phyloP scores from a whole-genome alignment of 2,888 invertebrate genomes.

The Agrotis puta region DNA sequence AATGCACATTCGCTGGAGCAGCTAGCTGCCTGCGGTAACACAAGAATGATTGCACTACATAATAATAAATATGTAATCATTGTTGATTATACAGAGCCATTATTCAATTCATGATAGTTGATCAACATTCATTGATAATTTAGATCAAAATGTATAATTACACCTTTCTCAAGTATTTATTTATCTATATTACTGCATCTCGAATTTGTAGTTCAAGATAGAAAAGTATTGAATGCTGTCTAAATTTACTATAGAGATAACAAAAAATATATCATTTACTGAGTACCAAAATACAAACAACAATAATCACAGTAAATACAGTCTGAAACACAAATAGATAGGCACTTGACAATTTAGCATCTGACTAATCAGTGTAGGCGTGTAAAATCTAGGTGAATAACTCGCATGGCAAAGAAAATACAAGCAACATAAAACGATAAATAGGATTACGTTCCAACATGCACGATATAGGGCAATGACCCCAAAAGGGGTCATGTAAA shows the following conservation, averaged over 20 bases:
- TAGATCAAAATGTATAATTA: conserved; percentile 8
- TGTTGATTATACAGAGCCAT: conserved; percentile 24
- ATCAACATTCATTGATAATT: conserved; percentile 8
- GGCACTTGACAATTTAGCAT: conserved; percentile 46
- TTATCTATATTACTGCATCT: conserved; percentile 1
- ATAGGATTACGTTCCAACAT: conserved; percentile 40
- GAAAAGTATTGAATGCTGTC: not conserved
- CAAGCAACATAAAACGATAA: conserved; percentile 42
- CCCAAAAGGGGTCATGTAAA: conserved; percentile 77
- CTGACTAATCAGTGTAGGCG: conserved; percentile 50
- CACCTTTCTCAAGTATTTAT: not conserved
- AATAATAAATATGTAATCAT: conserved; percentile 26
- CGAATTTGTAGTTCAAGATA: not conserved
- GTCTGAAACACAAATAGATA: conserved; percentile 22
- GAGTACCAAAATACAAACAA: conserved; percentile 26
- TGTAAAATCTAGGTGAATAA: conserved; percentile 50
- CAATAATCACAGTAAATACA: conserved; percentile 25
- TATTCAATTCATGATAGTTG: conserved; percentile 17
- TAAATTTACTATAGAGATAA: not conserved
- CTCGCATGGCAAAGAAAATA: conserved; percentile 62
- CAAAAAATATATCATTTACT: not conserved
- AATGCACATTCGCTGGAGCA: conserved; percentile 59
- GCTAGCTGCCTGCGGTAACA: conserved; percentile 28
- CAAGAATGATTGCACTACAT: conserved; percentile 41
- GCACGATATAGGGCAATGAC: conserved; percentile 77